A percentile compares a stretch with the other conserved stretches of the same genome.
Conservation (phyloP, 2,888 invertebrate species). For the Lamproptera curius region DNA sequence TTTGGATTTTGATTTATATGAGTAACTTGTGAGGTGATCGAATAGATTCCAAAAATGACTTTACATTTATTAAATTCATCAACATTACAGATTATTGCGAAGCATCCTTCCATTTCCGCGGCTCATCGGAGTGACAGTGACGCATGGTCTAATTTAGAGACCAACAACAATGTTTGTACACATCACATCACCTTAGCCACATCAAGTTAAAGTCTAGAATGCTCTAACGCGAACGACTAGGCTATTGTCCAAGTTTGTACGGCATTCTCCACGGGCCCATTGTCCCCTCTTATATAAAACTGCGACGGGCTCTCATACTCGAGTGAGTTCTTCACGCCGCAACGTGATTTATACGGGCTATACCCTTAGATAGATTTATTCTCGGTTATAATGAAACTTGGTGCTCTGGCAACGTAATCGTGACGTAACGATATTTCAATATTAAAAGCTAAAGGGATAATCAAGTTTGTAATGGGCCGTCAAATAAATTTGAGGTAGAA, state of each 20-base stretch:
- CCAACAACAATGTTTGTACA: constrained; percentile 38
- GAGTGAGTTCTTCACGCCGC: constrained; percentile 45
- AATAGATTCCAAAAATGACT: not conserved
- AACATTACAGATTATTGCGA: constrained; percentile 62
- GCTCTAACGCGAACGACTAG: constrained; percentile 24
- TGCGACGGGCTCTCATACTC: constrained; percentile 41
- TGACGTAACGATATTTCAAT: not conserved
- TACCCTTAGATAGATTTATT: constrained; percentile 30
- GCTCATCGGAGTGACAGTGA: constrained; percentile 57
- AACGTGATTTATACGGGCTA: constrained; percentile 44
- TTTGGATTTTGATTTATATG: not conserved
- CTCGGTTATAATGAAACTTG: constrained; percentile 19
- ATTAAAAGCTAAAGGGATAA: not conserved
- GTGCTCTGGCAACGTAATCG: not conserved
- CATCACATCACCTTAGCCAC: constrained; percentile 30
- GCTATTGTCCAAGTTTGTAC: constrained; percentile 38
- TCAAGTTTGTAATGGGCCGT: no score
- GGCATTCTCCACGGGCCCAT: constrained; percentile 48
- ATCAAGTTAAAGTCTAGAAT: constrained; percentile 39
- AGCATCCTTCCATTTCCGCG: constrained; percentile 47
- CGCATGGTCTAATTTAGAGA: constrained; percentile 66
- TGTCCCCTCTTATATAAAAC: constrained; percentile 61
- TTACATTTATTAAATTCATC: not conserved
- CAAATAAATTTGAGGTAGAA: constrained; percentile 22
- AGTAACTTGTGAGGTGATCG: not conserved